Percentiles rank a stretch among this genome's conserved stretches.
Evolutionary conservation across 2,113 vertebrate species (phyloP).

Genomic region (Elephas maximus): DNA sequence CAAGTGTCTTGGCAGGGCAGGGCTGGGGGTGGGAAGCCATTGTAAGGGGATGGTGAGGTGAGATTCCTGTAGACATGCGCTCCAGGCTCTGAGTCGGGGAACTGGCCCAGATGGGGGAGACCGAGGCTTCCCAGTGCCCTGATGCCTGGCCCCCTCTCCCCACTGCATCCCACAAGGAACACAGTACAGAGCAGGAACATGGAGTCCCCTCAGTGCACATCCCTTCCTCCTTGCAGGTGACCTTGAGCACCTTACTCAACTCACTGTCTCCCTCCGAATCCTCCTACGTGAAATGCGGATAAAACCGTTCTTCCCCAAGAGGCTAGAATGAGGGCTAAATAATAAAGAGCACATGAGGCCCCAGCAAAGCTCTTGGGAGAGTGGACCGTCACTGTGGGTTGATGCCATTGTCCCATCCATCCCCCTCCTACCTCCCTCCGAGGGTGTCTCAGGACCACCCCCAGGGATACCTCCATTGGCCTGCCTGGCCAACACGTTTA

Average conservation of each 20-base stretch:
- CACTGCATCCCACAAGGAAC: background rate
- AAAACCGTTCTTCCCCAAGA: background rate
- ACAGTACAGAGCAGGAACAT: background rate
- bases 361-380: background rate
- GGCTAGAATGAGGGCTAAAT: background rate
- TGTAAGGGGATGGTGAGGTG: rapidly evolving
- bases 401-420: rapidly evolving
- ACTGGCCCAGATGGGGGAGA: background rate
- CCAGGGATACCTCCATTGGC: rapidly evolving
- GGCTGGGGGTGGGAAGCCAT: background rate
- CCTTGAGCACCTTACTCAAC: background rate
- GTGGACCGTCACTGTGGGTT: background rate
- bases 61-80: background rate
- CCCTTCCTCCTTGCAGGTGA: background rate
- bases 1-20: rapidly evolving
- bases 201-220: too few relatives aligned
- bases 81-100: background rate
- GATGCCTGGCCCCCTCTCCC: background rate
- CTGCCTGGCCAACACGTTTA: background rate
- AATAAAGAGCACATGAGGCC: background rate
- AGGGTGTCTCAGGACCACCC: background rate
- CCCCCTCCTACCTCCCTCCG: background rate
- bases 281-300: background rate
- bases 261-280: background rate
- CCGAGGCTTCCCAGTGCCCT: background rate